Evolutionary conservation across 2,888 invertebrate genomes (phyloP), one percentile per base, ranked within the genome.

Genomic region (Dicranocentrus wangi): DNA sequence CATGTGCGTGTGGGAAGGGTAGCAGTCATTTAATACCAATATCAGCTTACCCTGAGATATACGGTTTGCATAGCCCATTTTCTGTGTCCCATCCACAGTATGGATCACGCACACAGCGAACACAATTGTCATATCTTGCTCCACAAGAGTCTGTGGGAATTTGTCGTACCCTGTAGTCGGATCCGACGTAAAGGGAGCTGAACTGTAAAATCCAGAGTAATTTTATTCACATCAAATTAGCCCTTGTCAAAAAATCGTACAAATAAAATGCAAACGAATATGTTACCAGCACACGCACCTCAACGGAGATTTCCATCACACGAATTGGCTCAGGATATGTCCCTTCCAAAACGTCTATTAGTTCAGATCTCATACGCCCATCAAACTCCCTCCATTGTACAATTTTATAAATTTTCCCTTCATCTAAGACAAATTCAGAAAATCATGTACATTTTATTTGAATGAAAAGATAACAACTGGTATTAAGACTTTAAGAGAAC

Each of bases 41-140:
- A 43, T 53, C n/a, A n/a, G 47, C 69, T 55, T 90, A 94, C 94
- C 95, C 96, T 86, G 94, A 93, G 87, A 93, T 92, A 88, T 95
- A 96, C 28, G 96, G 95, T 87, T 95, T 93, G 90, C 97, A 97
- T 68, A 94, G n/a, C n/a, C 94, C 94, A n/a, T 93, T 92, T 85
- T 96, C 95, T 87, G 95, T 93, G 88, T 97, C 97, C 98, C 98
- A 98, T 39, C 97, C 97, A 88, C 98, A 98, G 89, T 98, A 97
- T 0, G 98, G 98, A 90, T 98, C 98, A 88, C 95, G 93, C 21
- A 97, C 95, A 90, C 98, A 98, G 76, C 96, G 91, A 87, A 96
- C 92, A 89, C 97, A 98, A 88, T 94, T 96, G 90, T 96, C 95
- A 90, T 97, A 97, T 86, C 96, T 92, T 63, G 94, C 92, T 87